Percentiles rank a stretch among this genome's conserved stretches.
Conservation (phyloP, 2,888 invertebrate species). For the Sinohyriopsis cumingii region DNA sequence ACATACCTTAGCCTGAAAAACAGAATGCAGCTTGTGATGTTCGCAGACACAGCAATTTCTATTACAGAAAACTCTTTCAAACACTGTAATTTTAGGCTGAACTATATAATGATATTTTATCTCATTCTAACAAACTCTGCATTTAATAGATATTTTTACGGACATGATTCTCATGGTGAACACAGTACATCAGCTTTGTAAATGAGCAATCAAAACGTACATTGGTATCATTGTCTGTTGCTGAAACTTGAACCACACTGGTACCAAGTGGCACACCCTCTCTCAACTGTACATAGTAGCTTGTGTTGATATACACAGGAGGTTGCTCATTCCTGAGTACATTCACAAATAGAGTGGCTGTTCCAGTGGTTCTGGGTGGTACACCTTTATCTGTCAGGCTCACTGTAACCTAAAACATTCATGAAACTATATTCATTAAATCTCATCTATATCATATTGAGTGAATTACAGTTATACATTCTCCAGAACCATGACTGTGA, state of each 20-base stretch:
- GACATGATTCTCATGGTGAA: too few species aligned
- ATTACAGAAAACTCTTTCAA: too few species aligned
- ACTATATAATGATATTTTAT: too few species aligned
- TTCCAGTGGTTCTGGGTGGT: conserved; percentile 14
- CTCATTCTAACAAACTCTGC: too few species aligned
- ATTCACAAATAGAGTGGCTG: conserved; percentile 37
- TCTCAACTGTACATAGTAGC: conserved; percentile 30
- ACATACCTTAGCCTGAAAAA: too few species aligned
- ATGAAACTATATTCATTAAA: conserved; percentile 3
- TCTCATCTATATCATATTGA: not conserved
- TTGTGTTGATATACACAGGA: conserved; percentile 37
- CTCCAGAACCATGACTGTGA: too few species aligned
- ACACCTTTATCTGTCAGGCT: conserved; percentile 40
- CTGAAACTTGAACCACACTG: conserved; percentile 36
- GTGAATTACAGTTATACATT: too few species aligned
- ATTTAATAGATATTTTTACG: too few species aligned
- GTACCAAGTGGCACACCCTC: conserved; percentile 22
- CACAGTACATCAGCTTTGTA: too few species aligned
- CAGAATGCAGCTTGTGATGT: too few species aligned
- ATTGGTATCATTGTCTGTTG: conserved; percentile 42
- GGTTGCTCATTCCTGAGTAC: conserved; percentile 40
- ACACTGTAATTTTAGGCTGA: too few species aligned
- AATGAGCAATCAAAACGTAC: conserved; percentile 32
- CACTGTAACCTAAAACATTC: conserved; percentile 38
- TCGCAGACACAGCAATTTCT: too few species aligned